These are phyloP conservation scores for Brachionus calyciflorus DNA, from an alignment of 1,140 invertebrate genomes.

Conservation along the genomic window DNA sequence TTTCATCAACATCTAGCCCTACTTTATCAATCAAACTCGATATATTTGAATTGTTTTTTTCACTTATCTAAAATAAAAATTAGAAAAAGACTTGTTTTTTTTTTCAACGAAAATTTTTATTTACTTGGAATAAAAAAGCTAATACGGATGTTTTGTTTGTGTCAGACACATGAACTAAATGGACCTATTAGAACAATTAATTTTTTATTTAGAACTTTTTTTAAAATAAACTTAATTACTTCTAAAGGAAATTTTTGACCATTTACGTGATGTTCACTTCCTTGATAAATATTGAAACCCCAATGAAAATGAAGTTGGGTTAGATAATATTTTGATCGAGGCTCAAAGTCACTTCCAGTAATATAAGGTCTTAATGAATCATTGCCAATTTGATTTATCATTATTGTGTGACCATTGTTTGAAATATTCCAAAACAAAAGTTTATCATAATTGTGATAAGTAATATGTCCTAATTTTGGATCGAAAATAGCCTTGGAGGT, in stretches of 20 bases:
- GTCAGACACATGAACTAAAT: neutral
- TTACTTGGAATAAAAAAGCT: constrained; percentile 24
- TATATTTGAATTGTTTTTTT: neutral
- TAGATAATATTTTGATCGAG: neutral
- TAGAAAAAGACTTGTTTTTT: neutral
- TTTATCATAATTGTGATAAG: constrained; percentile 48
- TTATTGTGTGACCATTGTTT: constrained; percentile 48
- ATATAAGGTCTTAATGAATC: neutral
- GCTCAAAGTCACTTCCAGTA: constrained; percentile 25
- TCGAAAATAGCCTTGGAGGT: constrained; percentile 49
- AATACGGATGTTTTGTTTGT: constrained; percentile 4
- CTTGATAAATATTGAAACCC: constrained; percentile 45
- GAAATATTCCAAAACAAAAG: constrained; percentile 48
- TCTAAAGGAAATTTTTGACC: constrained; percentile 44
- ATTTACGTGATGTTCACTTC: constrained; percentile 25
- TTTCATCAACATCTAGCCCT: neutral
- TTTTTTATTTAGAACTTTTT: too few relatives aligned
- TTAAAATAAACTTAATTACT: neutral
- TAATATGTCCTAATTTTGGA: constrained; percentile 48
- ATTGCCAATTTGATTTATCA: neutral
- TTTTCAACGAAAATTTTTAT: neutral
- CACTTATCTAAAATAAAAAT: constrained; percentile 21
- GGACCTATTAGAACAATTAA: constrained; percentile 9
- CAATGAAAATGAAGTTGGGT: constrained; percentile 47
- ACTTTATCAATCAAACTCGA: neutral